Conservation (phyloP, 1,140 invertebrate species). For the Rhizoglyphus robini region DNA sequence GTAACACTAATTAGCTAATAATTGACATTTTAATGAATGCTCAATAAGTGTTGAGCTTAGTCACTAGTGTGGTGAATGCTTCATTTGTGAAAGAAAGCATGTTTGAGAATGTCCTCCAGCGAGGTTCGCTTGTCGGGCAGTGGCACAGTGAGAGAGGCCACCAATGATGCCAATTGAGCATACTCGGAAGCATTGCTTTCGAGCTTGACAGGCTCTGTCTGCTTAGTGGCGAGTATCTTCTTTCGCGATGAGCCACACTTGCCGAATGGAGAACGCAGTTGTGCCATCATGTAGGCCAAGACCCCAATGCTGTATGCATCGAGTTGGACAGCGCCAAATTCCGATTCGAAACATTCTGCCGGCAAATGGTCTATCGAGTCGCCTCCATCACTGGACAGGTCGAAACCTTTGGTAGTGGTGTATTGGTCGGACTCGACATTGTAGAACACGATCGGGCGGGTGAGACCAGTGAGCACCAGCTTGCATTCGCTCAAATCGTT, state of each 20-base stretch:
- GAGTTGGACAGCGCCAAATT: background rate
- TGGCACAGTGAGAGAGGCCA: too few species aligned
- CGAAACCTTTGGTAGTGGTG: background rate
- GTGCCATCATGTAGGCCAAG: background rate
- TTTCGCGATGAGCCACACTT: background rate
- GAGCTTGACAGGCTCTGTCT: background rate
- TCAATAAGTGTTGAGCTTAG: too few species aligned
- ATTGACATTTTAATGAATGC: too few species aligned
- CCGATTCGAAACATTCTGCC: constrained; percentile 1
- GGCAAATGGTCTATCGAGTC: background rate
- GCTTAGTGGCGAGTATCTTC: background rate
- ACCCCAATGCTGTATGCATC: background rate
- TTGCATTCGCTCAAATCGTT: background rate
- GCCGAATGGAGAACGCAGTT: background rate
- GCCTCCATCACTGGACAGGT: background rate
- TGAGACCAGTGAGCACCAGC: background rate
- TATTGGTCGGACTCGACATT: background rate
- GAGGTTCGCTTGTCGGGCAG: too few species aligned
- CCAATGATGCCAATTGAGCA: background rate
- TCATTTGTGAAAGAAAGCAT: too few species aligned
- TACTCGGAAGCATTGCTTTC: background rate
- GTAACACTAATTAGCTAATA: too few species aligned
- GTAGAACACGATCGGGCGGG: background rate
- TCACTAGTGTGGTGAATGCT: too few species aligned
- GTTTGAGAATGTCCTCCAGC: too few species aligned